Percentiles rank a stretch among this genome's conserved stretches.
phyloP scores from a whole-genome alignment of 2,113 vertebrate species.

The Rhodinocichla rosea region DNA sequence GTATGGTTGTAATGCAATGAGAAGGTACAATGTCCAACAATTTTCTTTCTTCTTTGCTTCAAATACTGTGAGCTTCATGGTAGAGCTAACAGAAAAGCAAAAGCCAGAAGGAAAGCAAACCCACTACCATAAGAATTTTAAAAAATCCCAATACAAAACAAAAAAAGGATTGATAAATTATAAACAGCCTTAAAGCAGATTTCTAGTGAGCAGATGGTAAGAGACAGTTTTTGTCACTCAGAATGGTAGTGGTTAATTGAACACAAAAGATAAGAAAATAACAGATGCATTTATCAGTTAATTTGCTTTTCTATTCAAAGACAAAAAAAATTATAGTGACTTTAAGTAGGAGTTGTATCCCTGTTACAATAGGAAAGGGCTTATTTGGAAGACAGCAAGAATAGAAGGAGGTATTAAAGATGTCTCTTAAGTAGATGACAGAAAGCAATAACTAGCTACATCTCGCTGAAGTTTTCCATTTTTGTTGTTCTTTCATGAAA shows the following conservation, averaged over 20 bases:
- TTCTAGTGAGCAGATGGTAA: slow-evolving; percentile 50
- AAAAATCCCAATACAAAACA: too few relatives aligned
- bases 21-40: neutral
- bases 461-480: slow-evolving; percentile 16
- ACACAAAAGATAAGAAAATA: slow-evolving; percentile 42
- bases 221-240: slow-evolving; percentile 29
- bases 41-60: neutral
- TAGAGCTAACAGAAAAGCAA: neutral
- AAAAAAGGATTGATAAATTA: neutral
- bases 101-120: neutral
- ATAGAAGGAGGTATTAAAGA: neutral
- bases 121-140: neutral
- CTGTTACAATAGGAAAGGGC: neutral
- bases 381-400: neutral
- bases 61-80: neutral
- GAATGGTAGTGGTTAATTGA: slow-evolving; percentile 34
- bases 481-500: neutral
- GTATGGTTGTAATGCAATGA: neutral
- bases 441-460: neutral
- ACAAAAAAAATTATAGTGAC: neutral
- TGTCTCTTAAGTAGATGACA: neutral
- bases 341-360: slow-evolving; percentile 29
- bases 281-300: slow-evolving; percentile 32
- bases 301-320: neutral
- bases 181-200: slow-evolving; percentile 16